These are phyloP conservation scores for Ochlodes sylvanus DNA, from an alignment of 2,888 invertebrate genomes.

Conservation along the genomic window DNA sequence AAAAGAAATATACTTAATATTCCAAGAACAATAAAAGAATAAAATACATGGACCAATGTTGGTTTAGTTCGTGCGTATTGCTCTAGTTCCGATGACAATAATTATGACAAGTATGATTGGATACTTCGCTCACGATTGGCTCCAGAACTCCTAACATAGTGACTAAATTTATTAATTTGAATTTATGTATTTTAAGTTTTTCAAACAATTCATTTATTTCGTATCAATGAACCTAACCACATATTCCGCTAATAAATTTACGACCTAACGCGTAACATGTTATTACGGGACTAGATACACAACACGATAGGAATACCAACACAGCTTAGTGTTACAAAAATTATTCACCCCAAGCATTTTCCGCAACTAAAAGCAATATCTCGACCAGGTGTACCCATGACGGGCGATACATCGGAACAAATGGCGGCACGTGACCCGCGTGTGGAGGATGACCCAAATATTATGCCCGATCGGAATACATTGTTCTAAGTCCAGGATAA, in stretches of 20 bases:
- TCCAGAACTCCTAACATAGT: too few species aligned
- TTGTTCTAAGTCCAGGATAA: constrained; percentile 7
- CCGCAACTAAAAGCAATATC: constrained; percentile 48
- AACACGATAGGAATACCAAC: constrained; percentile 17
- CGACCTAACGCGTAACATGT: constrained; percentile 3
- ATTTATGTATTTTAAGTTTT: too few species aligned
- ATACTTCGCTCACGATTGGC: too few species aligned
- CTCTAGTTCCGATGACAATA: too few species aligned
- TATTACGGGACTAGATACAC: background rate
- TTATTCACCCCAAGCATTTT: constrained; percentile 50
- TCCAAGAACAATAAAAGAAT: too few species aligned
- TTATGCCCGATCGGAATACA: constrained; percentile 16
- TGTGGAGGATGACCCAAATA: constrained; percentile 62
- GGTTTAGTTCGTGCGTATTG: too few species aligned
- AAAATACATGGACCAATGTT: too few species aligned
- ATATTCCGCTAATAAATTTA: background rate
- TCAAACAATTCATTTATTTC: too few species aligned
- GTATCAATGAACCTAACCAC: too few species aligned
- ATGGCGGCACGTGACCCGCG: constrained; percentile 74
- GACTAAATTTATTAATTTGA: too few species aligned
- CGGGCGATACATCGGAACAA: constrained; percentile 75
- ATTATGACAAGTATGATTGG: too few species aligned
- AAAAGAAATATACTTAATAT: too few species aligned
- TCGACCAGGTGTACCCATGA: constrained; percentile 67
- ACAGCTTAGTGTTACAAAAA: constrained; percentile 41